Evolutionary conservation across 1,140 invertebrate species (phyloP), one percentile per base, ranked within the genome.

Genomic region (Papilio polyxenes): DNA sequence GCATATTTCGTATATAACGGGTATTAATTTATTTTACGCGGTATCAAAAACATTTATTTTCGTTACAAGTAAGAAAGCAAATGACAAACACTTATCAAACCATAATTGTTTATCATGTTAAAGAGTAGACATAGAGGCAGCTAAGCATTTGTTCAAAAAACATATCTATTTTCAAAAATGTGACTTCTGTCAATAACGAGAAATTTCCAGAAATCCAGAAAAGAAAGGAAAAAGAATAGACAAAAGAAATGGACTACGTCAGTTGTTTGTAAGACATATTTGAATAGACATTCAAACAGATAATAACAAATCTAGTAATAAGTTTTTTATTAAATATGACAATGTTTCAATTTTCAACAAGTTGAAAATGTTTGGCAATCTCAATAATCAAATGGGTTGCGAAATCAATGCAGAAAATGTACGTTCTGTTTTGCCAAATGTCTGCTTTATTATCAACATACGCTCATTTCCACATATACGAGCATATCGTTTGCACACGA

Each of bases 401-500:
- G 13, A 37, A 69, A 69, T 69, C 65, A 69, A 69, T 69, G 31
- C 65, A 4, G 65, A 69, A 65, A 69, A 69, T 40, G 23, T 69
- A 11, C 23, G 65, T 69, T 69, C 65, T 37, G 65, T 69, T 69
- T 69, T 13, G 31, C 65, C 65, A 69, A 69, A 69, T 37, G 65
- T 37, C 65, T 37, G 65, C 23, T 69, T 69, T 69, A 69, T 37
- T n/a, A 20, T 17, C 65, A 6, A 31, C 23, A 69, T 31, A 69
- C 6, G 65, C 65, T 37, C 65, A 69, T 69, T 69, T 69, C 31
- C 23, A 69, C 65, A 37, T 69, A 69, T 37, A 69, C 15, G 65
- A 69, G 31, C 65, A 69, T 31, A 37, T 65, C 62, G 62, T 69
- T 69, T 69, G 65, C 65, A 69, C 65, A 69, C 11, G 4, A 69